Evolutionary conservation across 2,113 vertebrate species (phyloP), one percentile per base, ranked within the genome.

Genomic region (Eidolon helvum): DNA sequence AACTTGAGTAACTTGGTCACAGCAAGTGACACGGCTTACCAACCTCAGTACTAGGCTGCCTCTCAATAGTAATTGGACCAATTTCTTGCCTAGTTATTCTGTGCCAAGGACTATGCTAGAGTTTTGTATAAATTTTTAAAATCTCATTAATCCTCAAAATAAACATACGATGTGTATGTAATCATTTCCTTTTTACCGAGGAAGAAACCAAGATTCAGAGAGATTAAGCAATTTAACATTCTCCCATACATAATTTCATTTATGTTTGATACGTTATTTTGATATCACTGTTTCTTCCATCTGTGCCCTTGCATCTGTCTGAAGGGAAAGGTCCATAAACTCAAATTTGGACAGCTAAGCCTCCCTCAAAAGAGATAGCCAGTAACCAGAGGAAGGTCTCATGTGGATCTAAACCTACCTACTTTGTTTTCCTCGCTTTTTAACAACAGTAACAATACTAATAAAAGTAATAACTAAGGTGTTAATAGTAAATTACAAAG

Each of bases 201-300:
- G 77, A 75, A 96, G 22, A 88, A 94, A 82, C 22, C 68, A 90
- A 95, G 43, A 59, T 92, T 87, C 45, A 94, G 77, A 90, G 22
- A 84, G 57, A 95, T 24, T 53, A 91, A 55, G 45, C 38, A 15
- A 93, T 9, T 80, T 77, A n/a, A 78, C 35, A 5, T 82, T 92
- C 84, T 84, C 65, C n/a, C 71, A 48, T n/a, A 26, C 1, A 57
- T 69, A 86, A 24, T 69, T 80, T 85, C 28, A 33, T 57, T 85
- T 85, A 66, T 74, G 50, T 72, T 69, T 95, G 68, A 69, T 57
- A 84, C 61, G 50, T 85, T 79, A 66, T 74, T 71, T 69, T 95
- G 74, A 75, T 63, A 87, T 71, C 43, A 10, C 22, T 71, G 45
- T 82, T 53, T 65, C n/a, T 83, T 89, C 53, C 24, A n/a, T 72